Evolutionary conservation across 1,140 invertebrate genomes (phyloP), one percentile per base, ranked within the genome.

Genomic region (Scaptodrosophila lebanonensis): DNA sequence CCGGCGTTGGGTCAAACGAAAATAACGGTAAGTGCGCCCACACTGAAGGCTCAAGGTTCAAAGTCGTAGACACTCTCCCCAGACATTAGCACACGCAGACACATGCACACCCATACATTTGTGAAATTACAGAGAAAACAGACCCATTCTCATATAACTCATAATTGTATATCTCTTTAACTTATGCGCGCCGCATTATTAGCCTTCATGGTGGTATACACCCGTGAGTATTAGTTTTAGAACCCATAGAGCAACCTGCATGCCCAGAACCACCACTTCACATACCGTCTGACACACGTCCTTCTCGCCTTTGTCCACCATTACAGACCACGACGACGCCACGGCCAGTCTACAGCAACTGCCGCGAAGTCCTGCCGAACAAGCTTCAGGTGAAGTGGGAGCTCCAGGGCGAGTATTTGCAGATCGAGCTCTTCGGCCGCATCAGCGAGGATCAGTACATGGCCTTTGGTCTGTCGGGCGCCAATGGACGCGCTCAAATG

Each of bases 191-290:
- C 64, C 62, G 70, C 84, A 83, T 86, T n/a, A n/a, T n/a, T 72
- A 95, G 94, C 94, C 94, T 84, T 91, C 92, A 75, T 95, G 94
- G 94, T 95, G 94, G 94, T 95, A 95, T 88, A 93, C 93, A 87
- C 93, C 94, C 87, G 94, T 95, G 90, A 95, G 93, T 93, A 90
- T 69, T 77, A 77, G 75, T 39, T 52, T 66, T 56, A 49, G 22
- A 25, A 4, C 22, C 22, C 5, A 33, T 33, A 33, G 32, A n/a
- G 64, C 40, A 48, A 53, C 64, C 65, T 68, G 73, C 68, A 68
- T 77, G 68, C 40, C 66, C 54, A 29, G 16, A 9, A 15, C 7
- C 1, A 7, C 9, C 3, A 5, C 7, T 9, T 6, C 4, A 1
- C 22, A 11, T 0, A 1, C 1, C 2, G n/a, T 5, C 42, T 68